Percentiles rank a stretch among this genome's conserved stretches.
Evolutionary conservation across 2,797 vertebrate species (phyloP).

Genomic region (Sardinella longiceps): DNA sequence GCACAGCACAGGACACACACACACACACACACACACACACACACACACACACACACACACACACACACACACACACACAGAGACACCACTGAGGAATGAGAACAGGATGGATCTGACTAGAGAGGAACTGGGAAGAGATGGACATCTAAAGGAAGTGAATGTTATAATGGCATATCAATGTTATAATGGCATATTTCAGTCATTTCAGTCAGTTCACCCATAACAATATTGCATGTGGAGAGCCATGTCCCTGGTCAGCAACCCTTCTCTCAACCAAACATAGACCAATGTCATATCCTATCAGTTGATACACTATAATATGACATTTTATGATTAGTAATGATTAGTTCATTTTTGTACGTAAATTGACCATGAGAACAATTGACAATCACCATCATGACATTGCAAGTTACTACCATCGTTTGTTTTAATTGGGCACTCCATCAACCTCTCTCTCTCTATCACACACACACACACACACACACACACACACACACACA

Average conservation of each 20-base stretch:
- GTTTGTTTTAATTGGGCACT: too few relatives aligned
- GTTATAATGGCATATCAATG: too few relatives aligned
- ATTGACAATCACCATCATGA: too few relatives aligned
- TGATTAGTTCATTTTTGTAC: too few relatives aligned
- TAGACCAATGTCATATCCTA: not conserved
- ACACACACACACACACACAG: too few relatives aligned
- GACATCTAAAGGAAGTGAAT: not conserved
- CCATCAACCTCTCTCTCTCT: too few relatives aligned
- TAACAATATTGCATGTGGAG: not conserved
- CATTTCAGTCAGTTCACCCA: not conserved
- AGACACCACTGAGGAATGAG: not conserved
- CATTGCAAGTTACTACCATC: too few relatives aligned
- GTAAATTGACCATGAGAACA: too few relatives aligned
- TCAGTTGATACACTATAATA: not conserved
- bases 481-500: not conserved
- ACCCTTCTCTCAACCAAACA: not conserved
- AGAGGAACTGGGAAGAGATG: not conserved
- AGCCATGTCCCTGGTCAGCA: not conserved
- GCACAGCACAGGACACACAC: not conserved
- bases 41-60: too few relatives aligned
- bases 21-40: too few relatives aligned
- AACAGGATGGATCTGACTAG: not conserved
- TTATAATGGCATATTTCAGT: too few relatives aligned
- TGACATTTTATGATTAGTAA: too few relatives aligned
- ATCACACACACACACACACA: not conserved